These are phyloP conservation scores for Gastrophryne carolinensis DNA, from an alignment of 2,797 vertebrate species.

Conservation along the genomic window DNA sequence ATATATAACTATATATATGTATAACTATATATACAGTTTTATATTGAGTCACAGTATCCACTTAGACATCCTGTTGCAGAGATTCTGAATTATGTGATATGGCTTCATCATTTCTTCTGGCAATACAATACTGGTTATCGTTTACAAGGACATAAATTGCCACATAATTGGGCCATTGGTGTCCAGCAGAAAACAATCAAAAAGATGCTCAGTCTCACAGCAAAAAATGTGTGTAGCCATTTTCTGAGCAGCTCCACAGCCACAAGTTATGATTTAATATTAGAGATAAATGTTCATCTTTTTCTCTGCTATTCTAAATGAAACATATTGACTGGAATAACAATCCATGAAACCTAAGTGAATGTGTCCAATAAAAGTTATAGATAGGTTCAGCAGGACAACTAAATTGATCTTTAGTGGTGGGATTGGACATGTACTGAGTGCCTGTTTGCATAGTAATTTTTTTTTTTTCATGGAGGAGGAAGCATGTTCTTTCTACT, in stretches of 20 bases:
- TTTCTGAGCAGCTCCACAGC: not conserved
- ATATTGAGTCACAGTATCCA: not conserved
- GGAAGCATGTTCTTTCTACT: not conserved
- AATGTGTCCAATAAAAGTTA: slow-evolving; percentile 6
- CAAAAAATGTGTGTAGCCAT: not conserved
- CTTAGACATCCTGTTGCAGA: not conserved
- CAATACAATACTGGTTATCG: not conserved
- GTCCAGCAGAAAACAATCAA: slow-evolving; percentile 21
- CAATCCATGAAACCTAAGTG: not conserved
- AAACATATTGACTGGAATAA: slow-evolving; percentile 22
- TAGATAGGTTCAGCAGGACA: not conserved
- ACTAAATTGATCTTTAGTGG: not conserved
- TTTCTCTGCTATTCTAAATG: not conserved
- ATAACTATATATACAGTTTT: too few relatives aligned
- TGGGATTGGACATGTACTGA: not conserved
- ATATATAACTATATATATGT: too few relatives aligned
- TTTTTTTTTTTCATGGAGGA: not conserved
- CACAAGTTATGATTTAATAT: slow-evolving; percentile 5
- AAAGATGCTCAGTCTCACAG: slow-evolving; percentile 1
- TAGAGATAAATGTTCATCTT: slow-evolving; percentile 2
- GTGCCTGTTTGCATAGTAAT: not conserved
- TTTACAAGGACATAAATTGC: slow-evolving; percentile 13
- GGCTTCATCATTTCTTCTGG: not conserved
- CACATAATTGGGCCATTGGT: slow-evolving; percentile 18
- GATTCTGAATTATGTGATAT: not conserved